Conservation (phyloP, 1,140 invertebrate species). For the Drosophila azteca region DNA sequence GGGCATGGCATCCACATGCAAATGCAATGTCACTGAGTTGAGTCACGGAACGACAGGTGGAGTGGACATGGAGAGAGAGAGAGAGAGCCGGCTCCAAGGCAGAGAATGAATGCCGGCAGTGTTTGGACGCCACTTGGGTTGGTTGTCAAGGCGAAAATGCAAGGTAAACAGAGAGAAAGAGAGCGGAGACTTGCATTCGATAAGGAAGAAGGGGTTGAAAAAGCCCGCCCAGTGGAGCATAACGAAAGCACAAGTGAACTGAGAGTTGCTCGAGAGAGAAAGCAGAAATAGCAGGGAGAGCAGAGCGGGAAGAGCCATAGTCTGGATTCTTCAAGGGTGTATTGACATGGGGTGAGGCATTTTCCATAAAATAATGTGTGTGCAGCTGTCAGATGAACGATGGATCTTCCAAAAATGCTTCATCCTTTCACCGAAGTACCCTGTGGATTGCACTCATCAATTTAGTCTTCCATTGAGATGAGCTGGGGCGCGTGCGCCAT, state of each 20-base stretch:
- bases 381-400: conserved; percentile 1
- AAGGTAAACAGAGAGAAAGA: conserved; percentile 71
- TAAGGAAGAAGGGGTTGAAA: conserved; percentile 24
- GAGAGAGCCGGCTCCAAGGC: conserved; percentile 32
- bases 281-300: neutral
- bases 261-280: neutral
- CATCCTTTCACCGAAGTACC: no score
- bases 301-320: conserved; percentile 11
- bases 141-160: conserved; percentile 60
- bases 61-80: conserved; percentile 5
- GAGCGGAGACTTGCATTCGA: neutral
- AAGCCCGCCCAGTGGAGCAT: conserved; percentile 54
- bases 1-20: conserved; percentile 66
- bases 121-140: conserved; percentile 60
- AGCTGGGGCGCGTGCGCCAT: conserved; percentile 75
- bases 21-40: conserved; percentile 75
- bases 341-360: no score
- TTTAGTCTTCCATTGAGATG: conserved; percentile 42
- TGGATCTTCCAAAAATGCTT: conserved; percentile 5
- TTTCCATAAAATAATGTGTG: neutral
- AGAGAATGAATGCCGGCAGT: conserved; percentile 34
- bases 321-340: conserved; percentile 20
- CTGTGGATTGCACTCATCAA: no score
- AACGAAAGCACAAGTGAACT: conserved; percentile 31
- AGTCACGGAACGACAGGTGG: conserved; percentile 56